Base-by-base conservation (phyloP, 2,113 vertebrate species). In the Aegotheles bennettii region DNA sequence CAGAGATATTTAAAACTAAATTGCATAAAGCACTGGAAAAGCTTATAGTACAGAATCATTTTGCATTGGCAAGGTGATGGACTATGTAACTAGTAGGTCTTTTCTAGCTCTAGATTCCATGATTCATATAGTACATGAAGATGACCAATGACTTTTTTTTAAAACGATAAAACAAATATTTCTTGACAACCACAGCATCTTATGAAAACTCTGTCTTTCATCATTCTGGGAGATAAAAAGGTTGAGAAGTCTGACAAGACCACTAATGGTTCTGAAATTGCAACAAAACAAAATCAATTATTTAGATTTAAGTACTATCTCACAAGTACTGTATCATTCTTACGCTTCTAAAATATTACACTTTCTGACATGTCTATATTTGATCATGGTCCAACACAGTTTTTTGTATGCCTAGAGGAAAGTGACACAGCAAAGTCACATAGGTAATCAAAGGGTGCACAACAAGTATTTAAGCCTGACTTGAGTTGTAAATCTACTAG, bases 1-100 rank as follows among this genome's bases (percentile, higher is more conserved):
- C 17, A 59, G 42, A 90, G 60, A 76, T 63, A 75, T 82, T 94
- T 84, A 93, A 94, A 91, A 82, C 13, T 73, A 54, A 87, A 94
- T 65, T 89, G 47, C 42, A 57, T 40, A 90, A 82, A 89, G 50
- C 28, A 67, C 28, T 64, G 42, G 13, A 90, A 89, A 90, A 84
- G 56, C 36, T 81, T 78, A 83, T 33, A 28, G 28, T 47, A 84
- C 50, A 92, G 64, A 94, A 91, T 16, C n/a, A 73, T 57, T 91
- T 56, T 70, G 28, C 59, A 64, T 43, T 15, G 25, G 24, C 76
- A 87, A 80, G 29, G 35, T 4, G 17, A 80, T 40, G 13, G 35
- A 53, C 65, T 57, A 48, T 0, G 1, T 47, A 38, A 90, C 35
- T 60, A 84, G 5, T 8, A 90, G 17, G 29, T 43, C 60, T 70